A percentile compares a stretch with the other conserved stretches of the same genome.
Evolutionary conservation across 2,113 vertebrate genomes (phyloP).

Genomic region (Pleuronectes platessa): DNA sequence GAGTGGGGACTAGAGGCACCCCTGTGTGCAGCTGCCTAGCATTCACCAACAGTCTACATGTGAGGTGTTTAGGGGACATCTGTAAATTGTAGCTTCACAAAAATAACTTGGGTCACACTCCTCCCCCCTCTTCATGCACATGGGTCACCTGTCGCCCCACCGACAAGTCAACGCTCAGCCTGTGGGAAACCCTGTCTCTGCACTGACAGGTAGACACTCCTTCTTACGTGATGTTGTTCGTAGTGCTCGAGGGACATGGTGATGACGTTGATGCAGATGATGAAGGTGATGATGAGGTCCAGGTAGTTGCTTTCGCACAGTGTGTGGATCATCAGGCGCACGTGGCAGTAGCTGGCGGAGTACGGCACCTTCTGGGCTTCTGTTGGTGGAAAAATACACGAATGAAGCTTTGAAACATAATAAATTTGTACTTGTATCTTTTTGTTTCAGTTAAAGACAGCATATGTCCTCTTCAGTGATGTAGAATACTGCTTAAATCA

Average conservation of each 20-base stretch:
- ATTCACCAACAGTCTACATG: too few relatives aligned
- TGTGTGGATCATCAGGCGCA: constrained; percentile 95
- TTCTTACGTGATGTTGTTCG: constrained; percentile 92
- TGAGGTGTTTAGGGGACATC: not conserved
- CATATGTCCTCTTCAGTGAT: too few relatives aligned
- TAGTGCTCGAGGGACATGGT: constrained; percentile 99
- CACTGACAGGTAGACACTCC: not conserved
- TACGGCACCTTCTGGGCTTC: constrained; percentile 96
- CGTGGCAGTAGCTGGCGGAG: constrained; percentile 90
- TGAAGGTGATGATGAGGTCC: constrained; percentile 99
- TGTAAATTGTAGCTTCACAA: not conserved
- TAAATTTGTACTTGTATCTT: too few relatives aligned
- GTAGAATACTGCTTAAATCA: too few relatives aligned
- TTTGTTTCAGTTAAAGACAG: too few relatives aligned
- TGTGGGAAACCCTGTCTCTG: not conserved
- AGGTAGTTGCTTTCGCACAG: constrained; percentile 98
- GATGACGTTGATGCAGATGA: constrained; percentile 98
- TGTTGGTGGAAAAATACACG: constrained; percentile 66
- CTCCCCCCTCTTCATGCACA: not conserved
- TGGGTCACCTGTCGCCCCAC: not conserved
- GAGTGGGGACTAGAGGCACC: too few relatives aligned
- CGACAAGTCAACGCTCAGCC: not conserved
- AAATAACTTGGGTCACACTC: not conserved
- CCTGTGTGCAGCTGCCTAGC: too few relatives aligned
- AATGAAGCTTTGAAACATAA: not conserved